Base-by-base conservation (phyloP, 35 echinoderm and acorn worm species). In the Eucidaris tribuloides region DNA sequence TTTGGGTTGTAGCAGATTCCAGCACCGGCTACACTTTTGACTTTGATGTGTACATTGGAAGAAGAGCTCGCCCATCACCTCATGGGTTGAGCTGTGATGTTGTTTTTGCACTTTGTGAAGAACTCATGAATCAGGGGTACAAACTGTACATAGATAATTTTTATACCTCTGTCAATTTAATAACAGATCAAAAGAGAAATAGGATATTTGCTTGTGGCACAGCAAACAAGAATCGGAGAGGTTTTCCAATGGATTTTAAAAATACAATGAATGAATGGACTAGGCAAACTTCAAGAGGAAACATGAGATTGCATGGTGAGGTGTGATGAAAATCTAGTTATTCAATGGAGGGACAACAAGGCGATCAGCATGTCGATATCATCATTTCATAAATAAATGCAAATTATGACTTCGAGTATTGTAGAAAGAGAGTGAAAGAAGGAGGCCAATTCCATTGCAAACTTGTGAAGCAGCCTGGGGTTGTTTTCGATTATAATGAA, bases 71-170 rank as follows among this genome's bases (percentile, higher is more conserved):
- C 3, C 1, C 2, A 24, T 62, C 54, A 15, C 27, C 19, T 15
- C 2, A 64, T 41, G 81, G 81, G 6, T 25, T 83, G 11, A 40
- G 81, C 29, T 83, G 46, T 64, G 81, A 83, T 83, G 81, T 83
- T 25, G 58, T 83, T 23, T 41, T 41, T 31, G 43, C 0, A 24
- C 2, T 83, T 3, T 42, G 54, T 62, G 37, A 83, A 18, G 9
- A 35, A 2, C 58, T 83, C 18, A 28, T 7, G 22, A 27, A 45
- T 28, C 81, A 83, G 38, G 81, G 57, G 2, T 83, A 83, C 24
- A 57, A 83, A 64, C 14, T 83, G 4, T 83, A 83, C 34, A 62
- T 62, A 30, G 58, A 62, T 62, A 62, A 62, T 24, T 62, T 62
- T 62, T 62, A 62, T 4, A 62, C 58, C 13, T 62, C 58, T 32